Base-by-base conservation (phyloP, 2,888 invertebrate genomes). In the Plutella xylostella region DNA sequence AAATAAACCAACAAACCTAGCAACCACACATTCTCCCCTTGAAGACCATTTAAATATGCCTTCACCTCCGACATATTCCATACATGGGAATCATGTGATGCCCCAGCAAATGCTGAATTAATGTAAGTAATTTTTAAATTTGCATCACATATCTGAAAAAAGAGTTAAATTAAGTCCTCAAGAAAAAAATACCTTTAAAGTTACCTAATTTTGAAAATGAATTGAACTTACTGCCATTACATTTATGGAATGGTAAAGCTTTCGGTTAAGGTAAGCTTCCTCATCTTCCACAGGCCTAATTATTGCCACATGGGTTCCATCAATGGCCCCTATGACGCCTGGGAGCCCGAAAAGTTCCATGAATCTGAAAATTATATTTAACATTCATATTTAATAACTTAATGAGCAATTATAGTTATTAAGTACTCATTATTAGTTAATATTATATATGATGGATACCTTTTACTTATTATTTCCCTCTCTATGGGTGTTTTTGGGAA, bases 301-400 rank as follows among this genome's bases (percentile, higher is more conserved):
- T 18, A 51, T 42, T 3, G 53, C 53, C 19, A 53, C 48, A 47
- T 48, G 49, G 7, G 48, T 52, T 1, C 52, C 47, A 39, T 50
- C 49, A n/a, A 49, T 35, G 19, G 49, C 50, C 0, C 48, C 49
- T 21, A 51, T 22, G 9, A 49, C 46, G 2, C 47, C 45, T 20
- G 45, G 50, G 9, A 52, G 25, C 12, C 31, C 37, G 39, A 42
- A 46, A 19, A 21, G 14, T 17, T 41, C 30, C 30, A 30, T 30
- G 12, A 30, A 30, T 14, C 30, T 30, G 1, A 1, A 30, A 30
- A 30, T n/a, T n/a, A n/a, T n/a, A n/a, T n/a, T n/a, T n/a, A n/a
- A n/a, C n/a, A n/a, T n/a, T n/a, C n/a, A n/a, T n/a, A n/a, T n/a
- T n/a, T n/a, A n/a, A n/a, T n/a, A n/a, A n/a, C n/a, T n/a, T n/a